phyloP scores from a whole-genome alignment of 2,113 vertebrate species.

The Megalops atlanticus region DNA sequence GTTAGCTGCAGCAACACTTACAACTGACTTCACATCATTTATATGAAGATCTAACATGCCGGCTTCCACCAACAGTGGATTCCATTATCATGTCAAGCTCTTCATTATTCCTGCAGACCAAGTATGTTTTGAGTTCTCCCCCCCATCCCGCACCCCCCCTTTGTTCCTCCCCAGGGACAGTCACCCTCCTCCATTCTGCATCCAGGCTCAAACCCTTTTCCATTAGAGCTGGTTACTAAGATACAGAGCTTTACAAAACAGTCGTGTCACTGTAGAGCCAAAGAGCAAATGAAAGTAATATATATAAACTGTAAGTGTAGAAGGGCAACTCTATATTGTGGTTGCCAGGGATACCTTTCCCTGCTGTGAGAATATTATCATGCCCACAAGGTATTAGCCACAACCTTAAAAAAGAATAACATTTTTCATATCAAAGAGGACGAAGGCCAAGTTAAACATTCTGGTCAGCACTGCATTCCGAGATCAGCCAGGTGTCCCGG shows the following conservation, averaged over 20 bases:
- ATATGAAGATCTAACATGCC: constrained; percentile 20
- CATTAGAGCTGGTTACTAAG: constrained; percentile 30
- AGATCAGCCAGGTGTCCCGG: not conserved
- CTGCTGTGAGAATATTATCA: constrained; percentile 22
- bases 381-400: not conserved
- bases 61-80: not conserved
- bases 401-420: constrained; percentile 47
- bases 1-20: not conserved
- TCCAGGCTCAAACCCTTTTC: not conserved
- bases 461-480: not conserved
- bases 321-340: constrained; percentile 3
- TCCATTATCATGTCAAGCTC: constrained; percentile 8
- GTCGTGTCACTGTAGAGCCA: constrained; percentile 22
- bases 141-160: not conserved
- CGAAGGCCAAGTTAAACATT: not conserved
- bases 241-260: constrained; percentile 35
- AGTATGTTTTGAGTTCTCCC: not conserved
- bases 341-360: constrained; percentile 47
- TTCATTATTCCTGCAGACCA: not conserved
- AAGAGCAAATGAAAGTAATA: constrained; percentile 40
- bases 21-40: not conserved
- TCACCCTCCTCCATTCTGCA: not conserved
- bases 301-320: constrained; percentile 24
- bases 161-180: constrained; percentile 8
- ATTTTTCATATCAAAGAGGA: not conserved